Evolutionary conservation across 2,113 vertebrate genomes (phyloP).

Genomic region (Callipepla squamata): DNA sequence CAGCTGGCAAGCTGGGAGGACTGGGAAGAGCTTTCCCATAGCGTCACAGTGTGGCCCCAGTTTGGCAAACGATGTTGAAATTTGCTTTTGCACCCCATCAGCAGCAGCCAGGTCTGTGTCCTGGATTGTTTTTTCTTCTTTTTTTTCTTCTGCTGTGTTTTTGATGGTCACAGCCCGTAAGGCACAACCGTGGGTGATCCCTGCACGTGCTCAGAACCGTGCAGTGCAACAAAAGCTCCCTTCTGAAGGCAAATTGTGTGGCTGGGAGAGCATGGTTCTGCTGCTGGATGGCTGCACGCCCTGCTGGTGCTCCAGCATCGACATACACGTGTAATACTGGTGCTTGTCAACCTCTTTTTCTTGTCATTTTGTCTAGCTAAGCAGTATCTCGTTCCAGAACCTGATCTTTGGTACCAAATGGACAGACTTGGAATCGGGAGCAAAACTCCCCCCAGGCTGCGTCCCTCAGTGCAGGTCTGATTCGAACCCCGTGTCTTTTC

Average conservation of each 20-base stretch:
- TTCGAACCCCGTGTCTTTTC: not conserved
- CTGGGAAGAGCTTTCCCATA: not conserved
- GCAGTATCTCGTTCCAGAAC: not conserved
- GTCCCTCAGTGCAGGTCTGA: fast-evolving
- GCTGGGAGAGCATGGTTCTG: not conserved
- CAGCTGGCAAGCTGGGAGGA: not conserved
- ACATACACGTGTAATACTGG: not conserved
- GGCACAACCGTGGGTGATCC: not conserved
- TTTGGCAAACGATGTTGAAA: not conserved
- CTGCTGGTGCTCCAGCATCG: not conserved
- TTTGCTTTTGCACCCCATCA: not conserved
- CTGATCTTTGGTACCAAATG: not conserved
- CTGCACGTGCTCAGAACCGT: not conserved
- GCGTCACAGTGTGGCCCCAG: fast-evolving
- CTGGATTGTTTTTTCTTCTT: not conserved
- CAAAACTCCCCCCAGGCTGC: not conserved
- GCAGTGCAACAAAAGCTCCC: fast-evolving
- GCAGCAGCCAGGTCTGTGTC: not conserved
- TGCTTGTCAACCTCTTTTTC: not conserved
- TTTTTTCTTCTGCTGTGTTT: not conserved
- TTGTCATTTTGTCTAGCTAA: not conserved
- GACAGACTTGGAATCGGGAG: not conserved
- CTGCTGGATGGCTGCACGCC: not conserved
- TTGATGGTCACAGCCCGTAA: not conserved
- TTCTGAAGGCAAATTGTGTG: not conserved